Evolutionary conservation across 2,888 invertebrate genomes (phyloP), one percentile per base, ranked within the genome.

Genomic region (Epinotia nisella): DNA sequence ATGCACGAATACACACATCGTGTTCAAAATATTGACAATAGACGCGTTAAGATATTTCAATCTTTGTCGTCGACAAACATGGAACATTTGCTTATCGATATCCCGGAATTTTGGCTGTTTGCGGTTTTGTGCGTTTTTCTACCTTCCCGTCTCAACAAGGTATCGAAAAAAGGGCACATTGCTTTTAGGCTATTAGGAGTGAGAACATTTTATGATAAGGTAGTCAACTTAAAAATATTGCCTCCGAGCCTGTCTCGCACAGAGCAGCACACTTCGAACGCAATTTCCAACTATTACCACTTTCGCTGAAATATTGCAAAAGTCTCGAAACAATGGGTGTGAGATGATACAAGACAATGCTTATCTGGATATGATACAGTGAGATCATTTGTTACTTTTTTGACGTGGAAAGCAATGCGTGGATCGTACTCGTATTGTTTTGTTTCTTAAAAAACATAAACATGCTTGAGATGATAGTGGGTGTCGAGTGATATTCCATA

Each of bases 31-130:
- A 68, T 72, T 67, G 67, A 72, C 72, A 61, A 72, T 3, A 19
- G 35, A 13, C 55, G 24, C 56, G 19, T 45, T n/a, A 49, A 55
- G 60, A 60, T 59, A 71, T 71, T 61, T 56, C 35, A 59, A 62
- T 72, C 49, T 72, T 58, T 61, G 67, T 19, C 17, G 49, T 64
- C 10, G 13, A 56, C 72, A 72, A 72, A 72, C 56, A 72, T 45
- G 24, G 61, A 49, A 45, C 79, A 82, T 85, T 83, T 82, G 82
- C 80, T 79, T 82, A 83, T 76, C 74, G 62, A 75, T 74, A 73
- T 78, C 73, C 41, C 35, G 75, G 77, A 76, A 76, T 77, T 74
- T 74, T 62, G 59, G 65, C 51, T 76, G 74, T 77, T 77, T 75
- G 72, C 45, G 5, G 55, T 56, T 61, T 49, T 15, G 35, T 70